Conservation (phyloP, 1,140 invertebrate genomes). For the Solenopsis fugax region DNA sequence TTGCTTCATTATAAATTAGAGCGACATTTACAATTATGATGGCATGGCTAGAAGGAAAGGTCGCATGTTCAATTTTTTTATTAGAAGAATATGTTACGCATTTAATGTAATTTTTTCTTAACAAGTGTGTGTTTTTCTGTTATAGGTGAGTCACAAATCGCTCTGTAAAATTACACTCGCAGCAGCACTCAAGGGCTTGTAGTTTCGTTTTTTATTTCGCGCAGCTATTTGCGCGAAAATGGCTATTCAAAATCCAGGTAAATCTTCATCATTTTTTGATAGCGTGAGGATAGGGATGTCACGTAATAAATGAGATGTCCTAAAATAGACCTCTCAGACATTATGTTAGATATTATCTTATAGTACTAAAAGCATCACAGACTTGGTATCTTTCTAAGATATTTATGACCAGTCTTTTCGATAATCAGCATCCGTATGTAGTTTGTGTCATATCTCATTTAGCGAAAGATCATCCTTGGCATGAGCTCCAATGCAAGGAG, state of each 20-base stretch:
- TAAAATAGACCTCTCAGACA: neutral
- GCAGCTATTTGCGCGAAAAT: constrained; percentile 2
- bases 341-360: neutral
- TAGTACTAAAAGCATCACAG: constrained; percentile 11
- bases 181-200: neutral
- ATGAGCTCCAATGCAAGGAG: constrained; percentile 5
- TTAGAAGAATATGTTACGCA: neutral
- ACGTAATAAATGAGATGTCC: neutral
- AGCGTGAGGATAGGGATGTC: neutral
- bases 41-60: neutral
- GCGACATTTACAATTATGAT: neutral
- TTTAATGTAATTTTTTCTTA: neutral
- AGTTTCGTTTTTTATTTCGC: neutral
- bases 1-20: neutral
- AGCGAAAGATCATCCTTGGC: constrained; percentile 29
- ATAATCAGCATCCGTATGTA: neutral
- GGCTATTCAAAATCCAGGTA: constrained; percentile 48
- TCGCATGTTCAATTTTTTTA: neutral
- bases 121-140: constrained; percentile 48
- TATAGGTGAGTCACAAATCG: constrained; percentile 70
- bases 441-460: constrained; percentile 32
- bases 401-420: constrained; percentile 2
- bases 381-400: neutral
- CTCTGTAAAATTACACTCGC: neutral
- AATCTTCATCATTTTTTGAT: constrained; percentile 20